Base-by-base conservation (phyloP, 2,113 vertebrate species). In the Python bivittatus region DNA sequence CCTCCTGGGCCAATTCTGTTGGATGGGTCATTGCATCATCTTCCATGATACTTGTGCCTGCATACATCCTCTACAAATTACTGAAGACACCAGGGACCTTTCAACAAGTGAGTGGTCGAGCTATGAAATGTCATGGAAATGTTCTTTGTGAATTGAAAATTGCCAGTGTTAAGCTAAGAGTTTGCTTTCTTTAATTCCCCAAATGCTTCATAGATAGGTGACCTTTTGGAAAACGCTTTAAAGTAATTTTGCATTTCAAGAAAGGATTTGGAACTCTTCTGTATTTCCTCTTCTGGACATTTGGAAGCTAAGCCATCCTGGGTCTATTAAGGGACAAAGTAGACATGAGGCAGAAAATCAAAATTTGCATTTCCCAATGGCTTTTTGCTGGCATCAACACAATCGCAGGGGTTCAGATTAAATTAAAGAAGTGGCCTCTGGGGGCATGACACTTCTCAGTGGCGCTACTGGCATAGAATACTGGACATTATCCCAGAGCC, bases 11-110 rank as follows among this genome's bases (percentile, higher is more conserved):
- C 93, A 99, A 99, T 90, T 91, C 97, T 53, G 93, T 99, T 0
- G 99, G 99, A 91, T 99, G 99, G 99, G 97, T 97, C 60, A 97
- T 99, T 56, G 99, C 99, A 2, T 95, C 99, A 91, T 99, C 99
- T 61, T 99, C 99, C 25, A 99, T 99, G 99, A 91, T 98, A 17
- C 98, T 98, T 54, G 99, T 99, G 58, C 99, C 99, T 0, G 83
- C 96, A 93, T 99, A 99, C 12, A 97, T 98, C 90, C 89, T 99
- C 83, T 99, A 99, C 96, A 99, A 99, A 96, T 98, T 99, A 96
- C 93, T 98, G 95, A 98, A 96, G 64, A 88, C 97, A 3, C 96
- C 95, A 84, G 99, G 99, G 94, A 99, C 98, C 92, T 98, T 99
- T 88, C 98, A 98, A 97, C 97, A 99, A 98, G 99, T 99, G 88